phyloP scores from a whole-genome alignment of 2,113 vertebrate species.

The Microcebus ravelobensis region DNA sequence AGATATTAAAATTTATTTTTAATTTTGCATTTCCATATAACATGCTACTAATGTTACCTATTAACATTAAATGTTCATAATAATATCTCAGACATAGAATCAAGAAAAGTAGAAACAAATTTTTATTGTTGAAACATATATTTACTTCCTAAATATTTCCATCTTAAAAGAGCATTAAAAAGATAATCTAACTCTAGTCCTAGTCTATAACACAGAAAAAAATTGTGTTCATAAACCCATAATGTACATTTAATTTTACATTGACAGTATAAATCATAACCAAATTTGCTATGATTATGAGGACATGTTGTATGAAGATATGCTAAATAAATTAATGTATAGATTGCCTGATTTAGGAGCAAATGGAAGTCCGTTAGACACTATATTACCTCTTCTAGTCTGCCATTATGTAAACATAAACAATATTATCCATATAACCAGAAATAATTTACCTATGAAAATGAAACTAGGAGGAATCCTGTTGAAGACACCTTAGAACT shows the following conservation, averaged over 20 bases:
- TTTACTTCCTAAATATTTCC: neutral
- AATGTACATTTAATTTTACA: neutral
- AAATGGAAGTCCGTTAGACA: neutral
- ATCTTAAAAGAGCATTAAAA: neutral
- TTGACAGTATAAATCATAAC: neutral
- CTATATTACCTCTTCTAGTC: neutral
- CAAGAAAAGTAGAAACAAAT: neutral
- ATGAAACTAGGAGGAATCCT: neutral
- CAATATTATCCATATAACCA: neutral
- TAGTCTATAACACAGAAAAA: neutral
- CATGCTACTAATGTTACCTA: neutral
- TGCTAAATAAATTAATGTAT: neutral
- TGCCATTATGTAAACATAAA: neutral
- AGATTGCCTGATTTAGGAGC: neutral
- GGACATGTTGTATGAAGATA: neutral
- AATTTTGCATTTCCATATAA: neutral
- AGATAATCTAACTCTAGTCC: neutral
- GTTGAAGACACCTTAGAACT: neutral
- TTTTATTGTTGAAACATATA: neutral
- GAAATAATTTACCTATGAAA: neutral
- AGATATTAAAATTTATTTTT: neutral
- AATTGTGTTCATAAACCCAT: neutral
- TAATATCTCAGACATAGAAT: neutral
- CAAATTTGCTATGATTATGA: neutral
- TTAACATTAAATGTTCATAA: neutral